Percentiles rank a stretch among this genome's conserved stretches.
These are phyloP conservation scores for Emmelina monodactyla DNA, from an alignment of 2,888 invertebrate species.

Conservation along the genomic window DNA sequence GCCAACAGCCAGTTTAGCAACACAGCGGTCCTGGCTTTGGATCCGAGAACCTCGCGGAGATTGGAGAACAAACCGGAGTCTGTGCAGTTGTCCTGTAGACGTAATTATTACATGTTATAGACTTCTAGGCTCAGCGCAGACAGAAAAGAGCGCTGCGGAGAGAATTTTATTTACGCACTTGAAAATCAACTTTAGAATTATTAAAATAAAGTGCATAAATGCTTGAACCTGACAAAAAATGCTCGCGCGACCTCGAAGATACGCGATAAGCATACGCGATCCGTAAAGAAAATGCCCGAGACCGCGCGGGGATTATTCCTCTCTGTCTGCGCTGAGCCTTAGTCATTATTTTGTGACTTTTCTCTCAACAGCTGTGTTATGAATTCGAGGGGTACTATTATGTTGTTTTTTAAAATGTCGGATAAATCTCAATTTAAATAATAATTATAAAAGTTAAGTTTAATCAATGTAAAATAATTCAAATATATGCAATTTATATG, in stretches of 20 bases:
- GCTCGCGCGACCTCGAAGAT: background rate
- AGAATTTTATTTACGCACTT: background rate
- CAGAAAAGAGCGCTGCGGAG: background rate
- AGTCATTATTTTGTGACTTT: too few species aligned
- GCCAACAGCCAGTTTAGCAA: constrained; percentile 78
- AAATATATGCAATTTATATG: too few species aligned
- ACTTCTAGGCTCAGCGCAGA: background rate
- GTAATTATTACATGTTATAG: background rate
- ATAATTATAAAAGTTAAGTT: too few species aligned
- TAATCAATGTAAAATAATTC: too few species aligned
- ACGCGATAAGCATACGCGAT: background rate
- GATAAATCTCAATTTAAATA: too few species aligned
- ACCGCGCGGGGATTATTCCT: too few species aligned
- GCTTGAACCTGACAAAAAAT: background rate
- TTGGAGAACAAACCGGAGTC: constrained; percentile 89
- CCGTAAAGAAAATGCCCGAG: too few species aligned
- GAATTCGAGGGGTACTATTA: too few species aligned
- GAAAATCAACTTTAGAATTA: background rate
- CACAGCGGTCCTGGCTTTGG: constrained; percentile 91
- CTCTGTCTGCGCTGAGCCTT: too few species aligned
- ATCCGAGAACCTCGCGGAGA: constrained; percentile 77
- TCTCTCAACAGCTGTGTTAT: too few species aligned
- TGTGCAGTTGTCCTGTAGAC: constrained; percentile 75
- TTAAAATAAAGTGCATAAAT: background rate
- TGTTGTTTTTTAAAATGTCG: too few species aligned